A percentile compares a stretch with the other conserved stretches of the same genome.
These are phyloP conservation scores for Lepidotrigona ventralis DNA, from an alignment of 1,140 invertebrate genomes.

Conservation along the genomic window DNA sequence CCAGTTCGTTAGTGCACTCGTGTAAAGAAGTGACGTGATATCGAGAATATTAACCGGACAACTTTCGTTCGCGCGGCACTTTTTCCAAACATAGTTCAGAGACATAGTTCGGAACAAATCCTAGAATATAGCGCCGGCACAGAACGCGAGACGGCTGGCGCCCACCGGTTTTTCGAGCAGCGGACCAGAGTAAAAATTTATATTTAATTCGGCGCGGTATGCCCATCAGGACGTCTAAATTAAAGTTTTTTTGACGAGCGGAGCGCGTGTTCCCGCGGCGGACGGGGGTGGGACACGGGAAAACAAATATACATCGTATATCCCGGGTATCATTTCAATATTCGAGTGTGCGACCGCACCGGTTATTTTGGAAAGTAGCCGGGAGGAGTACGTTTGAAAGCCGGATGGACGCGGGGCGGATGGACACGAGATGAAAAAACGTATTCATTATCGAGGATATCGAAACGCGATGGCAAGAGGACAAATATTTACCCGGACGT, in stretches of 20 bases:
- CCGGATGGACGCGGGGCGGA: neutral
- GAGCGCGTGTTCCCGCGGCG: neutral
- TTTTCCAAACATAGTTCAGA: neutral
- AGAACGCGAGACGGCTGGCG: no score
- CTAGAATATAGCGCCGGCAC: neutral
- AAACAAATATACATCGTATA: constrained; percentile 57
- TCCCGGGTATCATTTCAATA: constrained; percentile 53
- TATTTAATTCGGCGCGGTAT: constrained; percentile 50
- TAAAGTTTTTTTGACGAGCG: constrained; percentile 58
- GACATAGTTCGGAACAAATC: neutral
- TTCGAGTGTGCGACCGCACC: constrained; percentile 43
- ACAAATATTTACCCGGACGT: constrained; percentile 54
- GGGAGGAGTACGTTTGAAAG: constrained; percentile 53
- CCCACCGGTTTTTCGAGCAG: neutral
- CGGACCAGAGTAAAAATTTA: constrained; percentile 38
- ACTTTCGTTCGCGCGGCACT: neutral
- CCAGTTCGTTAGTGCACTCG: neutral
- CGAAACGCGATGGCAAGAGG: constrained; percentile 38
- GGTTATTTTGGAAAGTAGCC: constrained; percentile 60
- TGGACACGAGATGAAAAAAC: constrained; percentile 26
- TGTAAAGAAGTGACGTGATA: neutral
- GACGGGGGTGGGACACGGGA: neutral
- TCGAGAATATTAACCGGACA: neutral
- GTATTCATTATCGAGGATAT: constrained; percentile 61
- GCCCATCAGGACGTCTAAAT: constrained; percentile 46